Percentiles rank a stretch among this genome's conserved stretches.
Evolutionary conservation across 2,113 vertebrate genomes (phyloP).

Genomic region (Bungarus multicinctus): DNA sequence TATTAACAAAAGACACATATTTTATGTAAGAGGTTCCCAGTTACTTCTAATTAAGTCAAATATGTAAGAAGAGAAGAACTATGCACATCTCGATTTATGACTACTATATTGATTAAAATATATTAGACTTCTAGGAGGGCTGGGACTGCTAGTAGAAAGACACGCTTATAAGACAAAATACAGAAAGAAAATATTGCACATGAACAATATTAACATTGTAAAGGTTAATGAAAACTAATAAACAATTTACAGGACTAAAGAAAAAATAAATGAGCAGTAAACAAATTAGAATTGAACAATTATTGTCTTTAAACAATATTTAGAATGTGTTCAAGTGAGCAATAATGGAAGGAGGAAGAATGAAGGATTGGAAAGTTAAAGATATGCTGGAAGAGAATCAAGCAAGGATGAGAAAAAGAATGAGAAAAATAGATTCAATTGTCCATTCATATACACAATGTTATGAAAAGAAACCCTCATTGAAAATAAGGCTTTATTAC

Average conservation of each 20-base stretch:
- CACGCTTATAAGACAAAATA: neutral
- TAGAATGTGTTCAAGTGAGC: neutral
- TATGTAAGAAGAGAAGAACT: neutral
- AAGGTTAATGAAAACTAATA: neutral
- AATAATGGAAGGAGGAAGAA: neutral
- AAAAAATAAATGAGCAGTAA: neutral
- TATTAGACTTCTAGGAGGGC: neutral
- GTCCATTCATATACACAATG: neutral
- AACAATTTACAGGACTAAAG: neutral
- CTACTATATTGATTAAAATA: neutral
- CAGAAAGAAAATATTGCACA: neutral
- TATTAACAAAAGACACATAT: constrained; percentile 49
- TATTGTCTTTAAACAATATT: neutral
- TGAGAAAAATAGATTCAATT: neutral
- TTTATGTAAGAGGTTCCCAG: constrained; percentile 47
- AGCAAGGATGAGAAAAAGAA: neutral
- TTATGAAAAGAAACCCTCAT: neutral
- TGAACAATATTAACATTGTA: neutral
- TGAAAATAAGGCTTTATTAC: neutral
- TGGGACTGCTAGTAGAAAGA: neutral
- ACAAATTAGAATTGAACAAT: neutral
- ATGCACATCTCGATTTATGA: neutral
- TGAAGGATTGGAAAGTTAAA: neutral
- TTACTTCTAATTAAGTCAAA: constrained; percentile 13
- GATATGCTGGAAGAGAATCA: neutral